phyloP scores from a whole-genome alignment of 2,797 vertebrate genomes.

The Aplochiton taeniatus region DNA sequence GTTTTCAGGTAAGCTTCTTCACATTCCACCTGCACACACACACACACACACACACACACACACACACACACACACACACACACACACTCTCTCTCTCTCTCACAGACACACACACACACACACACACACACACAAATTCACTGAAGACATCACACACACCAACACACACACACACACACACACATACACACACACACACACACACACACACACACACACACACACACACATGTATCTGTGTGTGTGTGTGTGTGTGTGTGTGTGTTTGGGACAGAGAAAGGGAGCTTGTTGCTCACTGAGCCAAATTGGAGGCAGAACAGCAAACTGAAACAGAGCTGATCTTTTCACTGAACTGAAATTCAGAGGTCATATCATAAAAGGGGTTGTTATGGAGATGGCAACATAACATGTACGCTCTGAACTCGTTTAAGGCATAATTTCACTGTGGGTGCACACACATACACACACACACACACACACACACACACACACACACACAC shows the following conservation, averaged over 20 bases:
- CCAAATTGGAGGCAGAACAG: no score
- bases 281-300: no score
- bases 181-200: conserved; percentile 17
- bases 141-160: no score
- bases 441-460: conserved; percentile 17
- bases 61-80: neutral
- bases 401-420: no score
- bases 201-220: conserved; percentile 16
- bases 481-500: conserved; percentile 15
- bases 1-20: conserved; percentile 88
- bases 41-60: no score
- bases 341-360: conserved; percentile 5
- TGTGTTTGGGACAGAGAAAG: neutral
- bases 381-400: no score
- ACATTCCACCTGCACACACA: conserved; percentile 3
- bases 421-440: neutral
- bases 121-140: no score
- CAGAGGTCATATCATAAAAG: no score
- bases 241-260: conserved; percentile 2
- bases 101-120: no score
- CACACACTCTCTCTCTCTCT: no score
- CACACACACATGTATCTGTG: neutral
- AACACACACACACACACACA: conserved; percentile 4
- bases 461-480: conserved; percentile 8
- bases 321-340: conserved; percentile 9